Evolutionary conservation across 92 coral and sea anemone species (phyloP), one percentile per base, ranked within the genome.

Genomic region (Actinernus sp.): DNA sequence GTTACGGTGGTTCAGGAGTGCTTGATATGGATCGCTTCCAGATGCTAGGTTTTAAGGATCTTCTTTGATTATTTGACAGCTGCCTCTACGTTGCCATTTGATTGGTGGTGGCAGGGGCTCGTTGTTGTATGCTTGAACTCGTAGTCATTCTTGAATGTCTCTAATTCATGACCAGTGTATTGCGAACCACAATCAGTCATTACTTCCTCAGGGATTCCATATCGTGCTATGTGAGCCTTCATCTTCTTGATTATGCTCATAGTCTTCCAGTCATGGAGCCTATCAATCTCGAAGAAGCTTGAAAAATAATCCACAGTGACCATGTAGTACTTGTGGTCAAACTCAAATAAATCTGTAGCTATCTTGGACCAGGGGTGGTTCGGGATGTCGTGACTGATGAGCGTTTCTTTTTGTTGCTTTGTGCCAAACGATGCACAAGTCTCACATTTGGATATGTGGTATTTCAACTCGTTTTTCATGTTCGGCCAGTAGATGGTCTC

Each of bases 31-130:
- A 36, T 65, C 73, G 31, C 22, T 37, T 39, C 34, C 26, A 36
- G 49, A 11, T 34, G n/a, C 50, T 26, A 36, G 48, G 37, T 65
- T 37, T 47, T 45, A 31, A 65, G 31, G 19, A 65, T 44, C 18
- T 17, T 21, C 30, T 70, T 79, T 32, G 31, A 23, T 8, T 68
- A 55, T 24, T 77, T 57, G 4, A 77, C 60, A 12, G 44, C 68
- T 24, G 63, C 65, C 34, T 59, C 71, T 17, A 45, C 72, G 63
- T 62, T 55, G 56, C 54, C 68, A 34, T 71, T 57, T 16, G 68
- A 43, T 58, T 71, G 78, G 26, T 58, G 58, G 33, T 32, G 62
- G 29, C 36, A 32, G 36, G 62, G 62, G 2, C 26, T 31, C 12
- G 16, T 18, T 65, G 36, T 50, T 39, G 7, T 49, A 38, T 31